Conservation (phyloP, 1,140 invertebrate genomes). For the Venturia canescens region DNA sequence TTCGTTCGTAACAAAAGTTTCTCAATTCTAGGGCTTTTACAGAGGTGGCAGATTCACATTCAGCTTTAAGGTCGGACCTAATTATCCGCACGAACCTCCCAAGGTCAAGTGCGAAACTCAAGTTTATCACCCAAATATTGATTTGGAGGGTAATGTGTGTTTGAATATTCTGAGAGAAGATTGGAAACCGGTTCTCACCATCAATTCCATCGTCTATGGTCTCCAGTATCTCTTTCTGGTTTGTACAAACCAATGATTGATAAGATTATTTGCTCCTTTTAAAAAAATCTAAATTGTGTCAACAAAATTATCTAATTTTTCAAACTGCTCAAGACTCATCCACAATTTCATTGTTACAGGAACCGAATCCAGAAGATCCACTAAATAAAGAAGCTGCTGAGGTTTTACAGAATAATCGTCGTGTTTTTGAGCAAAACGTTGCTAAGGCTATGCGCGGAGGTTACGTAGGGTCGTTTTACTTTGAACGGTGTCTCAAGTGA, state of each 20-base stretch:
- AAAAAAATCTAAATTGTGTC: conserved; percentile 69
- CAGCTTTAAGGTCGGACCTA: conserved; percentile 98
- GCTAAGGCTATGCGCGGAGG: conserved; percentile 97
- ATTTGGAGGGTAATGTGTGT: conserved; percentile 96
- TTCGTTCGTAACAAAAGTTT: conserved; percentile 3
- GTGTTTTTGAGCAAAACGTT: conserved; percentile 97
- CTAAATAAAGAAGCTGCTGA: conserved; percentile 99
- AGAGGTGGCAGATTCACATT: conserved; percentile 95
- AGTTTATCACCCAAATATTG: conserved; percentile 97
- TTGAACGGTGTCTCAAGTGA: conserved; percentile 98
- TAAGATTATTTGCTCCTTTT: neutral
- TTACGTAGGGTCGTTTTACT: conserved; percentile 94
- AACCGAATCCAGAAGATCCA: conserved; percentile 99
- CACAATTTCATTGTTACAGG: conserved; percentile 78
- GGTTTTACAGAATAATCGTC: conserved; percentile 94
- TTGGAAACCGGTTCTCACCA: conserved; percentile 99
- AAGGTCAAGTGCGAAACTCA: conserved; percentile 97
- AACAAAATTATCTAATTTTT: neutral
- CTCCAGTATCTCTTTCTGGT: conserved; percentile 98
- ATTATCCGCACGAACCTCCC: conserved; percentile 97
- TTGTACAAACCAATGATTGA: neutral
- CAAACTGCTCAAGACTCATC: neutral
- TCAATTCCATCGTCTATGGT: conserved; percentile 98
- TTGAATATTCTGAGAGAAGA: conserved; percentile 97
- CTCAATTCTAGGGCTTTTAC: conserved; percentile 90